Base-by-base conservation (phyloP, 1,140 invertebrate species). In the Copidosoma floridanum region DNA sequence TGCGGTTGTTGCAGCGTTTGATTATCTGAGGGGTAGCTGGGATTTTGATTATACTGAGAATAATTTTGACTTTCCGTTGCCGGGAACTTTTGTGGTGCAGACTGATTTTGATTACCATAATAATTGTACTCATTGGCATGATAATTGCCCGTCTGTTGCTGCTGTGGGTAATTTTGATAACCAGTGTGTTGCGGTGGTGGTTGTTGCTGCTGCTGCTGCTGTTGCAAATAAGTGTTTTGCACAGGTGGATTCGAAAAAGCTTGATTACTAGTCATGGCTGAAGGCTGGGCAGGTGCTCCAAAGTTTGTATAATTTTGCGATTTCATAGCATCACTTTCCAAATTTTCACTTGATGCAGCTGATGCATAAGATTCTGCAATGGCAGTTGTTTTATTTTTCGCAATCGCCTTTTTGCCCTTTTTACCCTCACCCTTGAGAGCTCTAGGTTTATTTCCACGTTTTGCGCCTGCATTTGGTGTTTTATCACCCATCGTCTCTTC, bases 301-400 rank as follows among this genome's bases (percentile, higher is more conserved):
- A 61, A 55, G 6, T 50, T 48, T 16, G 2, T 53, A 2, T 11
- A 27, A 27, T 2, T 38, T 27, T 48, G 50, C 11, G 48, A 54
- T 21, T 60, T 51, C 40, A 43, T 11, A 12, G 38, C 16, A 40
- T 57, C 47, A 14, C 47, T 68, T 21, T 76, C 73, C 8, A 24
- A 53, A 50, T 65, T 78, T 14, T 55, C 67, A 8, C 40, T 57
- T 1, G 71, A 67, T 0, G 72, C 70, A 0, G 65, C 65, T 24
- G 70, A 75, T n/a, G 81, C 82, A 60, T 87, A 87, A 2, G 86
- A 86, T 32, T 83, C 85, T 29, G 88, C 84, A 23, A 86, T 88
- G 14, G 87, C 87, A 3, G 87, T 86, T 5, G 87, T 86, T 67
- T 89, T 89, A 41, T 73, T 81, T 20, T 68, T 73, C 6, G 73